These are phyloP conservation scores for Heliconius melpomene DNA, from an alignment of 1,140 invertebrate species.

Conservation along the genomic window DNA sequence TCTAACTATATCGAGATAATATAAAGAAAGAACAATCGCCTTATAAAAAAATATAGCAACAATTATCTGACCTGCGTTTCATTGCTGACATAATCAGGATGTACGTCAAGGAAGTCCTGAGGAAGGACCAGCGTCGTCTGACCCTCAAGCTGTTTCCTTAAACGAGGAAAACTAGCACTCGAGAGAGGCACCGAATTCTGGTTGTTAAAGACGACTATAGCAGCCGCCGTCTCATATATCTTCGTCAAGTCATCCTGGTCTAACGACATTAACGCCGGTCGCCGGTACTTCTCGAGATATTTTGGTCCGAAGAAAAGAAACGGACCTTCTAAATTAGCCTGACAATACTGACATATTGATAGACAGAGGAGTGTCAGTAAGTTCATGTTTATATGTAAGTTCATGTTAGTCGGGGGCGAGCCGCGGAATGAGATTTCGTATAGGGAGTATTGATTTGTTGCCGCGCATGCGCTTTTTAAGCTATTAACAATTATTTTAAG, in stretches of 20 bases:
- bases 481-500: neutral
- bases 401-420: neutral
- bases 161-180: conserved; percentile 68
- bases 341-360: conserved; percentile 40
- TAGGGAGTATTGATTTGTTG: conserved; percentile 37
- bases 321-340: conserved; percentile 78
- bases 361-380: conserved; percentile 19
- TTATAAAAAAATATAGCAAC: neutral
- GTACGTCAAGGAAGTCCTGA: conserved; percentile 80
- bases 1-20: too few relatives aligned
- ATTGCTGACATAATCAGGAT: conserved; percentile 81
- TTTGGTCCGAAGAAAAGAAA: conserved; percentile 82
- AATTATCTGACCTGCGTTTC: conserved; percentile 68
- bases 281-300: conserved; percentile 68
- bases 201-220: conserved; percentile 79
- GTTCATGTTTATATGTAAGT: conserved; percentile 19
- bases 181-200: conserved; percentile 74
- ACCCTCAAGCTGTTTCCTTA: conserved; percentile 78
- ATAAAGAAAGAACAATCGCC: neutral
- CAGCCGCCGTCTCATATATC: conserved; percentile 71
- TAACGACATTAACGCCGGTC: conserved; percentile 75
- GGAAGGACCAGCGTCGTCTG: conserved; percentile 76
- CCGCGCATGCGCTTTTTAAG: conserved; percentile 36
- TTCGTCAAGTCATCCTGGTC: conserved; percentile 76
- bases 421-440: neutral